Base-by-base conservation (phyloP, 1,140 invertebrate genomes). In the Pseudomyrmex sp. region DNA sequence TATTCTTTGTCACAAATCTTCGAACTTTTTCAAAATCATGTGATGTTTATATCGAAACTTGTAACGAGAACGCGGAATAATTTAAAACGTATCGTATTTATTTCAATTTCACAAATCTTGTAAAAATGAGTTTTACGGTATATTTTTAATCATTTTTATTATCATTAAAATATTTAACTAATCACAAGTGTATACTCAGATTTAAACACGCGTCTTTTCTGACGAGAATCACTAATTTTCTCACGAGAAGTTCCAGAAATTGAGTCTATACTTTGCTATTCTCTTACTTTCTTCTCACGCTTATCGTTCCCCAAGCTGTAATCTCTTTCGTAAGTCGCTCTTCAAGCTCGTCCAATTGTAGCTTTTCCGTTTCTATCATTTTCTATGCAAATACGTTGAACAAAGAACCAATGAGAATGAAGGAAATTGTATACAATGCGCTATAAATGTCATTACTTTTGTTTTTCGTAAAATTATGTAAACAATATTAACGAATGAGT, bases 211-310 rank as follows among this genome's bases (percentile, higher is more conserved):
- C 15, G 2, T 65, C 4, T 62, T 12, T 76, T 15, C n/a, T 52
- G n/a, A 76, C 65, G 23, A 65, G 15, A n/a, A 76, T 76, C 52
- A 66, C 12, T 76, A 76, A 66, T 76, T 61, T 26, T 76, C 48
- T 76, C n/a, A 35, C 1, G 4, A 52, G 35, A 9, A 35, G 23
- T 52, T 26, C n/a, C n/a, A 15, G 48, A 76, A 54, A 76, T 76
- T 52, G 23, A 76, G 61, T 66, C 74, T 76, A 76, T 66, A 76
- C 52, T 76, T 52, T 10, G 59, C 61, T 44, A 65, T 76, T 76
- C 10, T 35, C 46, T 76, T 76, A 10, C 58, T 76, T 76, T 35
- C 35, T 48, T 23, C 15, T 76, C 65, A 52, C n/a, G 50, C 20
- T 65, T 66, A 76, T 66, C 61, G 23, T 52, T 54, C 61, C 23